Percentiles rank a stretch among this genome's conserved stretches.
These are phyloP conservation scores for Porites lutea DNA, from an alignment of 64 coral and sea anemone genomes.

Conservation along the genomic window DNA sequence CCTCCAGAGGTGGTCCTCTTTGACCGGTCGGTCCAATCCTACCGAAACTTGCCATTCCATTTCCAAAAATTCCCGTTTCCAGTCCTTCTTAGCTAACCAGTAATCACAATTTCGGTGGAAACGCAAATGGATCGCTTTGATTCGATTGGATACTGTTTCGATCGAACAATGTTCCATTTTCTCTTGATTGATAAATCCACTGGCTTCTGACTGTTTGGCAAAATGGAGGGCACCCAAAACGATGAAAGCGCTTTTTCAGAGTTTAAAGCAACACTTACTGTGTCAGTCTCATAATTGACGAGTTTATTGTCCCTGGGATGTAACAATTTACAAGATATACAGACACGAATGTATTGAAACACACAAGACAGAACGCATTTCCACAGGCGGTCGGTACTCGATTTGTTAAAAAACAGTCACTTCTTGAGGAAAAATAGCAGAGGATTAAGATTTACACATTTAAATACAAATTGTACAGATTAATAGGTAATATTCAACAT, in stretches of 20 bases:
- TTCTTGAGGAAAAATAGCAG: conserved; percentile 6
- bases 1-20: no score
- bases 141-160: no score
- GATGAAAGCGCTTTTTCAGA: no score
- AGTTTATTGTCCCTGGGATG: conserved; percentile 47
- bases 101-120: no score
- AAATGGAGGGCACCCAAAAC: background rate
- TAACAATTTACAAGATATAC: conserved; percentile 29
- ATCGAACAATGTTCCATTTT: no score
- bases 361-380: background rate
- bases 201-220: no score
- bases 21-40: no score
- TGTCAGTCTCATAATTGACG: background rate
- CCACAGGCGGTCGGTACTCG: background rate
- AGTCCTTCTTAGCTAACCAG: no score
- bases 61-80: no score
- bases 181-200: no score
- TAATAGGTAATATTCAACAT: background rate
- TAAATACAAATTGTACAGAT: conserved; percentile 46
- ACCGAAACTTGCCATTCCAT: no score
- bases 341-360: conserved; percentile 8
- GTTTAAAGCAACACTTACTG: background rate
- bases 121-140: no score
- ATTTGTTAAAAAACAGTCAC: conserved; percentile 29
- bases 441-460: conserved; percentile 20